phyloP scores from a whole-genome alignment of 2,888 invertebrate species.

The Parnassius apollo region DNA sequence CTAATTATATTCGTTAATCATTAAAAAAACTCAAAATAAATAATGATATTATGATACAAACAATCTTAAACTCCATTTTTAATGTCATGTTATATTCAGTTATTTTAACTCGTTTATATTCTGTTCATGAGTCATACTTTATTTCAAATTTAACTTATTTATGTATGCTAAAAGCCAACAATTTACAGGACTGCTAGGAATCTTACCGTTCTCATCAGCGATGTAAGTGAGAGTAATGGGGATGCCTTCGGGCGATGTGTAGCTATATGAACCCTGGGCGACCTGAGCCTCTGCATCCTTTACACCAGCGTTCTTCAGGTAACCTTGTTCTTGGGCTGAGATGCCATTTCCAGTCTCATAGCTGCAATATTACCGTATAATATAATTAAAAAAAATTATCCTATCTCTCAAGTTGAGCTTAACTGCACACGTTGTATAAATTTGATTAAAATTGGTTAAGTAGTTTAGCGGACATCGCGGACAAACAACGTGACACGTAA shows the following conservation, averaged over 20 bases:
- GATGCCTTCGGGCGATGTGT: slow-evolving; percentile 87
- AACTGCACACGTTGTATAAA: too few relatives aligned
- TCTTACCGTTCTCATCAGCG: slow-evolving; percentile 86
- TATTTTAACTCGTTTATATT: slow-evolving; percentile 15
- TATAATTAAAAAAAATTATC: too few relatives aligned
- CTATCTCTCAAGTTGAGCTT: too few relatives aligned
- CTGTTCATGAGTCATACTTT: slow-evolving; percentile 4
- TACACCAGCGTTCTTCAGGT: slow-evolving; percentile 84
- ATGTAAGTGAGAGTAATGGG: slow-evolving; percentile 83
- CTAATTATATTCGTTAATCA: too few relatives aligned
- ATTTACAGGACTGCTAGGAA: neutral
- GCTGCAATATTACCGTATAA: slow-evolving; percentile 47
- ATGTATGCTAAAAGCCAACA: neutral
- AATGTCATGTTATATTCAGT: neutral
- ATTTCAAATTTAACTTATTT: neutral
- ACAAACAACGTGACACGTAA: too few relatives aligned
- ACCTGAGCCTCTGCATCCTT: slow-evolving; percentile 84
- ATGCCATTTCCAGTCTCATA: slow-evolving; percentile 90
- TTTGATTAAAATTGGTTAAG: too few relatives aligned
- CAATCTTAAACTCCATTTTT: too few relatives aligned
- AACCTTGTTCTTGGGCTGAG: slow-evolving; percentile 85
- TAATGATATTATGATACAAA: too few relatives aligned
- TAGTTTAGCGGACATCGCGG: too few relatives aligned
- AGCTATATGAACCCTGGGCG: slow-evolving; percentile 85
- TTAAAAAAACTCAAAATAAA: too few relatives aligned